These are phyloP conservation scores for Tanypteryx hageni DNA, from an alignment of 2,888 invertebrate genomes.

Conservation along the genomic window DNA sequence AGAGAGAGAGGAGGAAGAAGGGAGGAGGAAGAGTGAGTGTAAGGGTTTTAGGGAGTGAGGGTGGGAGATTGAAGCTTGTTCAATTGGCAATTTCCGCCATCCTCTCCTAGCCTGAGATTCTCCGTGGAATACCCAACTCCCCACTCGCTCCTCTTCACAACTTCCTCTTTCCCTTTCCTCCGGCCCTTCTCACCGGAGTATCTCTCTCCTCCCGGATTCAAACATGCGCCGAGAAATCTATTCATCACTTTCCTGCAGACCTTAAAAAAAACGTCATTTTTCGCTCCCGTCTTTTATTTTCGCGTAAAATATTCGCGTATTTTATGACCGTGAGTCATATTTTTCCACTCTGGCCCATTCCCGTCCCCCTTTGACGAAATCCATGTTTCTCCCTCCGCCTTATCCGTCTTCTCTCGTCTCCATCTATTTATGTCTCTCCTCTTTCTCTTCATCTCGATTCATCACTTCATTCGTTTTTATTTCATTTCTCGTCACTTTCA, in stretches of 20 bases:
- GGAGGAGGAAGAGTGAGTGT: neutral
- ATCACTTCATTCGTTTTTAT: no score
- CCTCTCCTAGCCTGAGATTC: neutral
- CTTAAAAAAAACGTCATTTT: neutral
- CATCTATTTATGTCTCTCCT: no score
- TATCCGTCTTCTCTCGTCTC: no score
- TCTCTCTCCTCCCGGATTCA: neutral
- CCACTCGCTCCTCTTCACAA: neutral
- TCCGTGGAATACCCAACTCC: neutral
- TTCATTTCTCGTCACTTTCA: no score
- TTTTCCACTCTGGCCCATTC: no score
- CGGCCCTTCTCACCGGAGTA: neutral
- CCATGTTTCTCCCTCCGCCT: no score
- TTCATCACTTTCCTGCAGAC: neutral
- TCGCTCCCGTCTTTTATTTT: neutral
- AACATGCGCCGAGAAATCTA: neutral
- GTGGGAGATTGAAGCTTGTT: conserved; percentile 39
- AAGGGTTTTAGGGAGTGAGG: neutral
- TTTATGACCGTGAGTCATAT: no score
- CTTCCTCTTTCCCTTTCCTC: neutral
- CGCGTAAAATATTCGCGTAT: neutral
- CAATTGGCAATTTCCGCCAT: conserved; percentile 56
- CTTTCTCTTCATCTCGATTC: no score
- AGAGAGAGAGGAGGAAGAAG: neutral
- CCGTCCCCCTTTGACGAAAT: no score